These are phyloP conservation scores for Oedothorax gibbosus DNA, from an alignment of 1,140 invertebrate genomes.

Conservation along the genomic window DNA sequence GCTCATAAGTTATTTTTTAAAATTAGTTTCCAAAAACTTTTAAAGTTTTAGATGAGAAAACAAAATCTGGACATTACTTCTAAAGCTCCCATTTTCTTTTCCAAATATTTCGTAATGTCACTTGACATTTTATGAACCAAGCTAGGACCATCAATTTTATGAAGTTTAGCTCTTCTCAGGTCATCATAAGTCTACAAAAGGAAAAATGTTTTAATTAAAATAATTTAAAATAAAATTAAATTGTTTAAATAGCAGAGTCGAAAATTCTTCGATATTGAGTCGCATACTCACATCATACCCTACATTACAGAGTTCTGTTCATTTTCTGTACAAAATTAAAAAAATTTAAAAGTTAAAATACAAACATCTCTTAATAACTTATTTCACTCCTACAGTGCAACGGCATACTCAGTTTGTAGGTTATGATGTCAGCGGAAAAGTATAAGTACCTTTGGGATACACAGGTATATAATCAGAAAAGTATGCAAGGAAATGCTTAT, in stretches of 20 bases:
- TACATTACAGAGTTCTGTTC: too few relatives aligned
- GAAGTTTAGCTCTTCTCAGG: slow-evolving; percentile 43
- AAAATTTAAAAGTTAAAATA: too few relatives aligned
- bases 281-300: too few relatives aligned
- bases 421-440: too few relatives aligned
- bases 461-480: too few relatives aligned
- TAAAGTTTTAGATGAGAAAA: too few relatives aligned
- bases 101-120: slow-evolving; percentile 46
- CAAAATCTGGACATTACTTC: slow-evolving; percentile 19
- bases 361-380: too few relatives aligned
- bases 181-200: slow-evolving; percentile 34
- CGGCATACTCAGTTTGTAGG: too few relatives aligned
- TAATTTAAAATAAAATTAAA: not conserved
- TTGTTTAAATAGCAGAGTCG: not conserved
- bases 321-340: too few relatives aligned
- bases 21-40: not conserved
- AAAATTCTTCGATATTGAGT: not conserved
- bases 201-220: not conserved
- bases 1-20: not conserved
- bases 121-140: slow-evolving; percentile 54
- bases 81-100: slow-evolving; percentile 49
- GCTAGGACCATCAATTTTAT: slow-evolving; percentile 42
- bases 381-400: too few relatives aligned
- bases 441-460: too few relatives aligned
- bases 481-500: too few relatives aligned